Conservation (phyloP, 2,888 invertebrate species). For the Ethmia dodecea region DNA sequence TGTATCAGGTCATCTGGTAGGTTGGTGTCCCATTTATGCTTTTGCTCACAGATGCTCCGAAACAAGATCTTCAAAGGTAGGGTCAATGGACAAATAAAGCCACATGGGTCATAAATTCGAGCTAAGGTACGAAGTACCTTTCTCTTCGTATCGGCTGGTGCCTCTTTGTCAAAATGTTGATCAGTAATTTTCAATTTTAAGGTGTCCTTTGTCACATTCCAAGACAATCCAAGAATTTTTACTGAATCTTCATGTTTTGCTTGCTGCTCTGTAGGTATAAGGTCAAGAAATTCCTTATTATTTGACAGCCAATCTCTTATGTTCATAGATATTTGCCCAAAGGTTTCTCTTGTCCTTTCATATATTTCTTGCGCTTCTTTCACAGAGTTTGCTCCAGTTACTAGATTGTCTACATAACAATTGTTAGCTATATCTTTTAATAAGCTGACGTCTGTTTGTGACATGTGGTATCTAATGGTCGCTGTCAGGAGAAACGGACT, state of each 20-base stretch:
- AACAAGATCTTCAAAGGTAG: constrained; percentile 11
- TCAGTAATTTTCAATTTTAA: too few relatives aligned
- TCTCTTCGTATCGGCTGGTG: too few relatives aligned
- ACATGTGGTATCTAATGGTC: constrained; percentile 1
- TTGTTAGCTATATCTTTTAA: background rate
- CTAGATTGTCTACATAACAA: constrained; percentile 10
- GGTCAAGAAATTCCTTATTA: too few relatives aligned
- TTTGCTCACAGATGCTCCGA: constrained; percentile 6
- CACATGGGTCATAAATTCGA: constrained; percentile 16
- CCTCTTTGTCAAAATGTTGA: too few relatives aligned
- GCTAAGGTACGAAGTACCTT: constrained; percentile 8
- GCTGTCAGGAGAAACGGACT: constrained; percentile 13
- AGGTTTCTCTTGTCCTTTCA: too few relatives aligned
- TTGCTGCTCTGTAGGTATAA: too few relatives aligned
- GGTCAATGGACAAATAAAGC: constrained; percentile 6
- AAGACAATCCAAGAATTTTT: too few relatives aligned
- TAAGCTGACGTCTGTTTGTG: background rate
- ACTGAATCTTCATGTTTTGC: too few relatives aligned
- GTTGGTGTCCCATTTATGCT: constrained; percentile 10
- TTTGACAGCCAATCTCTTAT: too few relatives aligned
- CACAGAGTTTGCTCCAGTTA: constrained; percentile 2
- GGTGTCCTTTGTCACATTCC: too few relatives aligned
- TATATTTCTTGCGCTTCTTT: too few relatives aligned
- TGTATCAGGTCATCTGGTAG: constrained; percentile 1
- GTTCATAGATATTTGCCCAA: too few relatives aligned